Evolutionary conservation across 2,797 vertebrate genomes (phyloP).

Genomic region (Rachycentron canadum): DNA sequence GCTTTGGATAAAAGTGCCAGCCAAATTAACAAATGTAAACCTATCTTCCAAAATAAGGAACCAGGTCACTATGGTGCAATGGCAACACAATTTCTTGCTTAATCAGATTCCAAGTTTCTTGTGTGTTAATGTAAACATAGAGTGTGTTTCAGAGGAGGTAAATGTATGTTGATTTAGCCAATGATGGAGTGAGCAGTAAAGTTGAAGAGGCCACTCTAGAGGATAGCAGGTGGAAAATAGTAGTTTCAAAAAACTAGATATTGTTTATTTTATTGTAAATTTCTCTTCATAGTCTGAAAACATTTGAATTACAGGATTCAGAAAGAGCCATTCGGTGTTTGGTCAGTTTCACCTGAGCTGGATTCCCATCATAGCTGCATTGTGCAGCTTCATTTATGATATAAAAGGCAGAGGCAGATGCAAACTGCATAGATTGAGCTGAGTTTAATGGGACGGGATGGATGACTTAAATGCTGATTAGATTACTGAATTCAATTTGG

Average conservation of each 20-base stretch:
- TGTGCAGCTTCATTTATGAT: slow-evolving; percentile 57
- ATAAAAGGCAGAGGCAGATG: slow-evolving; percentile 38
- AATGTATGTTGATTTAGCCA: background rate
- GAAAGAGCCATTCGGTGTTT: slow-evolving; percentile 38
- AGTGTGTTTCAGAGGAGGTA: slow-evolving; percentile 7
- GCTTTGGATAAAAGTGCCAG: too few relatives aligned
- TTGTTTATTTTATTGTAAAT: background rate
- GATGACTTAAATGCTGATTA: slow-evolving; percentile 64
- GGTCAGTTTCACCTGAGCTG: slow-evolving; percentile 44
- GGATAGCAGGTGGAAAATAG: too few relatives aligned
- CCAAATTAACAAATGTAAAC: too few relatives aligned
- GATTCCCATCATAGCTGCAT: slow-evolving; percentile 25
- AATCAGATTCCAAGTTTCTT: background rate
- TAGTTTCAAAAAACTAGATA: background rate
- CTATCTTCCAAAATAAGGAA: slow-evolving; percentile 1
- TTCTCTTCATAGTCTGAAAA: background rate
- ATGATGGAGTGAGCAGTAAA: background rate
- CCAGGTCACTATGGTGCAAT: background rate
- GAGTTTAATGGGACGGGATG: slow-evolving; percentile 56
- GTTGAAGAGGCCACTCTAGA: background rate
- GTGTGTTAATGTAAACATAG: background rate
- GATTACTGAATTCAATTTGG: slow-evolving; percentile 69
- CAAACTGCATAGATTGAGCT: slow-evolving; percentile 40
- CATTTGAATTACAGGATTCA: background rate
- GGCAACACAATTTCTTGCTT: too few relatives aligned